phyloP scores from a whole-genome alignment of 2,888 invertebrate genomes.

The Drosophila lutescens region DNA sequence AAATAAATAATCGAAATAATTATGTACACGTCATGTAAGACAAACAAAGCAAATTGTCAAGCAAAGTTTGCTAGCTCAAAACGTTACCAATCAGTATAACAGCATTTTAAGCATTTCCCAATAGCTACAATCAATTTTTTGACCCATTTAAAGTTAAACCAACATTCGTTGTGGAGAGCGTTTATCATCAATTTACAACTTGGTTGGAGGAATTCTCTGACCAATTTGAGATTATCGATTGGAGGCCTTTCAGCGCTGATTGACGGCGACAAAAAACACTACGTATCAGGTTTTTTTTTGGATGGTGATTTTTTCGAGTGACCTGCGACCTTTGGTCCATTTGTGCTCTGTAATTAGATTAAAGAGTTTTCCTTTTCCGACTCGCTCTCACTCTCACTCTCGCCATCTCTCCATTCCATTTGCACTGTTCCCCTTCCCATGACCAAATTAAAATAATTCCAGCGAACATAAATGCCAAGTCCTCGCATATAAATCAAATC shows the following conservation, averaged over 20 bases:
- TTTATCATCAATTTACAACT: constrained; percentile 6
- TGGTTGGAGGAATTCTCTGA: neutral
- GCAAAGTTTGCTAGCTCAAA: too few species aligned
- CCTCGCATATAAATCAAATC: constrained; percentile 69
- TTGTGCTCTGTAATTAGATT: constrained; percentile 33
- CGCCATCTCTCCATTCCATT: too few species aligned
- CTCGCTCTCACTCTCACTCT: neutral
- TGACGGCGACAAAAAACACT: constrained; percentile 12
- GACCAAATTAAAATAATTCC: constrained; percentile 65
- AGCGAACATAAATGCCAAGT: constrained; percentile 67
- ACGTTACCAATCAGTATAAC: too few species aligned
- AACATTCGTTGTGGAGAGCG: constrained; percentile 4
- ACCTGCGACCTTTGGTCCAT: constrained; percentile 36
- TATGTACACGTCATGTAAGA: too few species aligned
- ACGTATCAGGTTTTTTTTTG: neutral
- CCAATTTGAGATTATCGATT: constrained; percentile 17
- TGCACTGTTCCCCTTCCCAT: constrained; percentile 8
- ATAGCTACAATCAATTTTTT: neutral
- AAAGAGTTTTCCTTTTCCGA: constrained; percentile 10
- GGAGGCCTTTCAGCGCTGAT: constrained; percentile 7
- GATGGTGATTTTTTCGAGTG: constrained; percentile 3
- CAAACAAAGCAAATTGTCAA: too few species aligned
- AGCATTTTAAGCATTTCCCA: too few species aligned
- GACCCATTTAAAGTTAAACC: constrained; percentile 12
- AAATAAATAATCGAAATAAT: too few species aligned